These are phyloP conservation scores for Sebastes steindachneri DNA, from an alignment of 2,797 vertebrate genomes.

Conservation along the genomic window DNA sequence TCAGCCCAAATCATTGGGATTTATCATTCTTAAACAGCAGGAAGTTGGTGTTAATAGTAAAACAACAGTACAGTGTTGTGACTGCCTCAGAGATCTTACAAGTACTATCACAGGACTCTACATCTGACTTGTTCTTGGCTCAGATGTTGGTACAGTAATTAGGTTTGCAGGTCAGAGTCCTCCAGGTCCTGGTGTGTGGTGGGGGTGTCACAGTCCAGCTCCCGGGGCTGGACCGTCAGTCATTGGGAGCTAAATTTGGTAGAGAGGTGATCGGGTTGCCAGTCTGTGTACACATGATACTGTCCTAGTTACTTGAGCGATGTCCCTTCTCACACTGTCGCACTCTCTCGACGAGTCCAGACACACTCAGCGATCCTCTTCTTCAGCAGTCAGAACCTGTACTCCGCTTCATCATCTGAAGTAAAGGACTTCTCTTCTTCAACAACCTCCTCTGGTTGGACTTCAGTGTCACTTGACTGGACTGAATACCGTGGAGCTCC, in stretches of 20 bases:
- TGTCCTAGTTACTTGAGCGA: slow-evolving; percentile 79
- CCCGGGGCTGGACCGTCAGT: slow-evolving; percentile 60
- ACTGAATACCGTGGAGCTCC: slow-evolving; percentile 31
- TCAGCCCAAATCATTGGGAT: not conserved
- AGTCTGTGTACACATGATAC: slow-evolving; percentile 81
- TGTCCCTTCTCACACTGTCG: slow-evolving; percentile 61
- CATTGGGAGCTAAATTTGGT: slow-evolving; percentile 84
- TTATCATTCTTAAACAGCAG: not conserved
- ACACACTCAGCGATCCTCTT: slow-evolving; percentile 36
- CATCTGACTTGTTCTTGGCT: not conserved
- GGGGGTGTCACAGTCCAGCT: slow-evolving; percentile 57
- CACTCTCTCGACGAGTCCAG: slow-evolving; percentile 39
- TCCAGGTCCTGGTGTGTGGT: slow-evolving; percentile 29
- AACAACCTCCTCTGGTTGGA: not conserved
- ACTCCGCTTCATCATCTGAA: not conserved
- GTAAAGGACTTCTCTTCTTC: not conserved
- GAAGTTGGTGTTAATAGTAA: not conserved
- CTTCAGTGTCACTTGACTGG: slow-evolving; percentile 3
- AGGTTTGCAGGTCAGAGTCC: slow-evolving; percentile 35
- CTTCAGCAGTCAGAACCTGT: slow-evolving; percentile 5
- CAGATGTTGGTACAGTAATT: slow-evolving; percentile 17
- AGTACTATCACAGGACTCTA: not conserved
- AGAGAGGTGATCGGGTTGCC: slow-evolving; percentile 82
- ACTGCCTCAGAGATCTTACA: not conserved
- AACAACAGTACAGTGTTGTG: not conserved